Base-by-base conservation (phyloP, 1,140 invertebrate species). In the Listronotus bonariensis region DNA sequence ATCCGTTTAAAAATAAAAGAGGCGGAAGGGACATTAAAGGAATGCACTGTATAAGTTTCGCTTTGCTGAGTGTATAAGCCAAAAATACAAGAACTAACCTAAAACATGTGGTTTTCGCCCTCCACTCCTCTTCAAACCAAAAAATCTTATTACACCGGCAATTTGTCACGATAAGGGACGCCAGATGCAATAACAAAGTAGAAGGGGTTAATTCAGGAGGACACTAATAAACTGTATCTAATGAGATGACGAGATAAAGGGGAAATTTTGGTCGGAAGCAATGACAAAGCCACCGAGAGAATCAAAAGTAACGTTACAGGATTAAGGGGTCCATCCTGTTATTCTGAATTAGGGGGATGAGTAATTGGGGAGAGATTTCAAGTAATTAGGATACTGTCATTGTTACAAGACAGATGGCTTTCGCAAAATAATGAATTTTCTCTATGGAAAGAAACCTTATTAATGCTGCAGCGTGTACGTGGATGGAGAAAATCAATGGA, bases 341-440 rank as follows among this genome's bases (percentile, higher is more conserved):
- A 53, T 53, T 53, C 14, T 12, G 57, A 46, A 18, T 60, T 40
- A 51, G 57, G 57, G 41, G 18, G 46, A 42, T 36, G 46, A 41
- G 45, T 60, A 60, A 60, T 60, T 51, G 57, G 57, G 57, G 57
- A 20, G 57, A 60, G 57, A 60, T 60, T 60, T 43, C 45, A 46
- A 38, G 57, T 60, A 49, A 60, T 60, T 60, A 60, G 46, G 57
- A 49, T 20, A 51, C 57, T 60, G 57, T 60, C 57, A 60, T 60
- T 60, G 57, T 60, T 60, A 51, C 57, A 40, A 60, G 57, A 60
- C 57, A 49, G 43, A 60, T 60, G 43, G 46, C 45, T 60, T 18
- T 60, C 20, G 6, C 26, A 48, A 48, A 48, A 20, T 48, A 17
- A 48, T 48, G 45, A 17, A 48, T 48, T 20, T 48, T 20, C 7